Percentiles rank a stretch among this genome's conserved stretches.
Conservation (phyloP, 2,113 vertebrate species). For the Ia io region DNA sequence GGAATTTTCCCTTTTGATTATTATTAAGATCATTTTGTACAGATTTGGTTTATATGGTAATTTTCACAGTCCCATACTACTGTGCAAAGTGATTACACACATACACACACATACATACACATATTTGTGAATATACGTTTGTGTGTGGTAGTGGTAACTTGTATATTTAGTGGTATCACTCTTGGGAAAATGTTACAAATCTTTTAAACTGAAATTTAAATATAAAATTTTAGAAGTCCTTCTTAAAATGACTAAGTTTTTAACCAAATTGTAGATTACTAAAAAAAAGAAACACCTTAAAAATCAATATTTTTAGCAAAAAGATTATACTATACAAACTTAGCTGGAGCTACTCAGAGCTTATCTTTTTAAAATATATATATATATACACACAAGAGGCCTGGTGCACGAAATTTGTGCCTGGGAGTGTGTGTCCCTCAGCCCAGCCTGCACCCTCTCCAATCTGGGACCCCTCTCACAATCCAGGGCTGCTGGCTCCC, state of each 20-base stretch:
- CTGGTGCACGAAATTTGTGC: too few relatives aligned
- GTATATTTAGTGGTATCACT: neutral
- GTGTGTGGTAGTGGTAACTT: neutral
- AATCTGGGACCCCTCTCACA: too few relatives aligned
- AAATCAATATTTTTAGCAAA: neutral
- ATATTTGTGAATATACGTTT: neutral
- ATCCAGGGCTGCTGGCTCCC: too few relatives aligned
- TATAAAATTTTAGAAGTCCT: neutral
- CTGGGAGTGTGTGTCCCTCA: too few relatives aligned
- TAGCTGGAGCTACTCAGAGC: neutral
- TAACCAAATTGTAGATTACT: neutral
- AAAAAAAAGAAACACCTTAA: neutral
- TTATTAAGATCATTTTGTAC: neutral
- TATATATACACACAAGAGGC: too few relatives aligned
- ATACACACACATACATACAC: neutral
- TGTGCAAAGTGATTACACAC: neutral
- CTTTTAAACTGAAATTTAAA: neutral
- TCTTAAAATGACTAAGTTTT: neutral
- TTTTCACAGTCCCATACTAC: neutral
- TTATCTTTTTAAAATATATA: neutral
- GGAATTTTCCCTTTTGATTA: neutral
- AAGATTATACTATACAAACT: neutral
- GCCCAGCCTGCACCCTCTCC: too few relatives aligned
- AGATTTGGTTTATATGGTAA: neutral
- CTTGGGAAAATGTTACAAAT: neutral